A percentile compares a stretch with the other conserved stretches of the same genome.
phyloP scores from a whole-genome alignment of 2,797 vertebrate species.

The Pagetopsis macropterus region DNA sequence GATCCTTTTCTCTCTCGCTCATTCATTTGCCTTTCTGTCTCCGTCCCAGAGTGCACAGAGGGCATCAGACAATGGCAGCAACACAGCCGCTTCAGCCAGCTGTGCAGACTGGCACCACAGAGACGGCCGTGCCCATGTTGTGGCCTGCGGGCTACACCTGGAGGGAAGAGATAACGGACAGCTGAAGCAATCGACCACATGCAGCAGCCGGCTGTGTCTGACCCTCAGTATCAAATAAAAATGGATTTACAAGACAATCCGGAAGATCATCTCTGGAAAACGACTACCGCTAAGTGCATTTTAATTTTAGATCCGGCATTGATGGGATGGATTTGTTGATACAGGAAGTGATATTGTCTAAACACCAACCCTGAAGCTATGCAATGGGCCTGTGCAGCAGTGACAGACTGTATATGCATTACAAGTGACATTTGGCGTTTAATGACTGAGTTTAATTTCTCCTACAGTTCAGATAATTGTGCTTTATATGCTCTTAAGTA shows the following conservation, averaged over 20 bases:
- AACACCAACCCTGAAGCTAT: neutral
- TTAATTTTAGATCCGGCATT: neutral
- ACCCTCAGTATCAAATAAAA: constrained; percentile 13
- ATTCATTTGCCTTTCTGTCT: constrained; percentile 53
- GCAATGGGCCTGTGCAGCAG: neutral
- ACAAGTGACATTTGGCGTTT: neutral
- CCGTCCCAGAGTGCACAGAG: constrained; percentile 57
- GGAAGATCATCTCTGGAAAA: neutral
- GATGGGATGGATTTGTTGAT: constrained; percentile 1
- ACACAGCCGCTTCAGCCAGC: constrained; percentile 61
- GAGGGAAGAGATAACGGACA: constrained; percentile 44
- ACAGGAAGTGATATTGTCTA: neutral
- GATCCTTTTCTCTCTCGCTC: constrained; percentile 59
- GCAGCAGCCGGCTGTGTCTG: constrained; percentile 33
- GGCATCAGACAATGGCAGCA: constrained; percentile 71
- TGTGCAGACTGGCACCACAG: constrained; percentile 68
- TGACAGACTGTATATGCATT: no score
- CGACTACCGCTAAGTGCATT: neutral
- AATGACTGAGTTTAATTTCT: neutral
- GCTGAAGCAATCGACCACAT: constrained; percentile 37
- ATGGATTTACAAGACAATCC: neutral
- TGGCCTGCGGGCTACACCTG: constrained; percentile 60
- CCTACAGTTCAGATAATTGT: neutral
- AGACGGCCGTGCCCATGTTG: constrained; percentile 43
- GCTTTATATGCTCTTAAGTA: neutral